A percentile compares a stretch with the other conserved stretches of the same genome.
These are phyloP conservation scores for Carassius auratus DNA, from an alignment of 2,113 vertebrate species.

Conservation along the genomic window DNA sequence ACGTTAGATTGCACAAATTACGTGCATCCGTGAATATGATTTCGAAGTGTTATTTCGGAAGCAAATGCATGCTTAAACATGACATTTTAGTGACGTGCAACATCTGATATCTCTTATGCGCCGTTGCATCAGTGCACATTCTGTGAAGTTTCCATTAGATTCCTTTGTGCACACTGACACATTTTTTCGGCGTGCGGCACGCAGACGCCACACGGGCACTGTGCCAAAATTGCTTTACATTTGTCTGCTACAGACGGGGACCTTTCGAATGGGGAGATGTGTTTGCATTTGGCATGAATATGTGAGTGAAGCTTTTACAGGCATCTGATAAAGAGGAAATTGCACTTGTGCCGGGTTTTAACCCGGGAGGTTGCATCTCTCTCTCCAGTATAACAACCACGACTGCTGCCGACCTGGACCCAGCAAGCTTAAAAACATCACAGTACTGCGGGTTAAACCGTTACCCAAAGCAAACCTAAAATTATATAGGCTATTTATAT, in stretches of 20 bases:
- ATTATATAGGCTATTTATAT: background rate
- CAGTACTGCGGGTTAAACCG: background rate
- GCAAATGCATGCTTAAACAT: background rate
- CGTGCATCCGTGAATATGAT: background rate
- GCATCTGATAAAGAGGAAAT: background rate
- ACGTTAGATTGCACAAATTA: background rate
- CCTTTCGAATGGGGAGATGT: conserved; percentile 16
- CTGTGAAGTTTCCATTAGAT: conserved; percentile 68
- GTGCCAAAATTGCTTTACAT: conserved; percentile 70
- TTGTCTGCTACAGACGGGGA: conserved; percentile 58
- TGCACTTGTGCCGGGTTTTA: background rate
- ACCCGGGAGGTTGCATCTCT: conserved; percentile 10
- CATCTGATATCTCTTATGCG: background rate
- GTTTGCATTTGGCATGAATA: conserved; percentile 11
- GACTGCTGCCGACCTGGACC: background rate
- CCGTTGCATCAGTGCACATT: conserved; percentile 52
- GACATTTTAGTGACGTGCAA: background rate
- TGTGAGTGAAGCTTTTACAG: background rate
- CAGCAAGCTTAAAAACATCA: background rate
- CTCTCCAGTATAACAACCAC: background rate
- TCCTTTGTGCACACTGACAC: conserved; percentile 70
- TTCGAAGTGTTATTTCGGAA: background rate
- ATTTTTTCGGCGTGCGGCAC: conserved; percentile 64
- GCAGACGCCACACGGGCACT: conserved; percentile 71
- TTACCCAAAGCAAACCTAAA: background rate